phyloP scores from a whole-genome alignment of 2,888 invertebrate species.

The Bombylius major region DNA sequence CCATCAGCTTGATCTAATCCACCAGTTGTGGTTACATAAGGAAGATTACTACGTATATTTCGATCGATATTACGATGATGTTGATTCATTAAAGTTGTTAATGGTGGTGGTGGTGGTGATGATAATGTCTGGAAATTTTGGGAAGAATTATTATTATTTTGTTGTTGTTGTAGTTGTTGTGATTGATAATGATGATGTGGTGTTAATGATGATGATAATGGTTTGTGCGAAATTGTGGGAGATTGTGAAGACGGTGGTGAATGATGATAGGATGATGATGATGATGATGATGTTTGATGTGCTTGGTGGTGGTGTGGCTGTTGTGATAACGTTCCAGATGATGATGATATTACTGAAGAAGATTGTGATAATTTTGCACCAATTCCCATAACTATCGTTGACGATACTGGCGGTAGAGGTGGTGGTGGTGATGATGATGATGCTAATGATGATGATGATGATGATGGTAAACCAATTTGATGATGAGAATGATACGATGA shows the following conservation, averaged over 20 bases:
- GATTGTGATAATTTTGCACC: background rate
- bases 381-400: background rate
- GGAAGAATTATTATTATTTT: constrained; percentile 11
- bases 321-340: background rate
- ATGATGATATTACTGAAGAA: constrained; percentile 3
- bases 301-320: background rate
- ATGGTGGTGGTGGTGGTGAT: constrained; percentile 16
- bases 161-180: constrained; percentile 24
- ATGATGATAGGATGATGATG: background rate
- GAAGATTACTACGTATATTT: constrained; percentile 29
- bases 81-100: constrained; percentile 27
- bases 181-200: constrained; percentile 18
- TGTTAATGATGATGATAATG: constrained; percentile 2
- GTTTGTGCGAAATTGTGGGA: constrained; percentile 28
- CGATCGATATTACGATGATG: constrained; percentile 31
- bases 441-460: constrained; percentile 5
- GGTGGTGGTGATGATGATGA: constrained; percentile 1
- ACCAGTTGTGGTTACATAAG: constrained; percentile 14
- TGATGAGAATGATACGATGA: constrained; percentile 12
- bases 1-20: constrained; percentile 21
- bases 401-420: background rate
- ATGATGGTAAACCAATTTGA: constrained; percentile 9
- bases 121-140: constrained; percentile 4
- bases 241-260: constrained; percentile 15
- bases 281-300: constrained; percentile 1